phyloP scores from a whole-genome alignment of 1,140 invertebrate species.

The Pseudachorutes palmiensis region DNA sequence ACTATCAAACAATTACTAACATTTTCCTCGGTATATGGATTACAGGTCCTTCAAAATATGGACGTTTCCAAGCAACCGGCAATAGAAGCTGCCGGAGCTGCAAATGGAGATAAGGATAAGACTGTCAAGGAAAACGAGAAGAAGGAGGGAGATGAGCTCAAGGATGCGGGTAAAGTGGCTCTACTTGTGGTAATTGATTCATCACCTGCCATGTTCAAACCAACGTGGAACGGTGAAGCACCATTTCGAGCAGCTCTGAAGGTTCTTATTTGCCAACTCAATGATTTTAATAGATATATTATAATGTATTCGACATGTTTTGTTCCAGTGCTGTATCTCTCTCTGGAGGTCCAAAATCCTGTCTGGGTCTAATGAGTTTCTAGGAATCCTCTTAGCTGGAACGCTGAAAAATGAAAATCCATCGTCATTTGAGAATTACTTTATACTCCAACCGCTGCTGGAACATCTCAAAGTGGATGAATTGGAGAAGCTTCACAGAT shows the following conservation, averaged over 20 bases:
- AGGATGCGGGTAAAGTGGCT: background rate
- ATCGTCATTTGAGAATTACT: background rate
- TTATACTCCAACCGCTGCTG: background rate
- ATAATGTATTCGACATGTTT: background rate
- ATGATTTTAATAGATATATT: too few relatives aligned
- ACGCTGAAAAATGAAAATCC: background rate
- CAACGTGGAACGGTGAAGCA: background rate
- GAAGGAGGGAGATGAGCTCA: background rate
- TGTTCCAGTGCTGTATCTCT: background rate
- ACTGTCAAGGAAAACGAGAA: background rate
- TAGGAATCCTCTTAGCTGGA: background rate
- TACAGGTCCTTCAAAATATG: too few relatives aligned
- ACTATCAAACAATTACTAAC: too few relatives aligned
- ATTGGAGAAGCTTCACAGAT: background rate
- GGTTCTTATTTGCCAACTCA: background rate
- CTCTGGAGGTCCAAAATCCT: background rate
- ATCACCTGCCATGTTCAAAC: background rate
- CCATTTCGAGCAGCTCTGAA: background rate
- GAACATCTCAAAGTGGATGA: background rate
- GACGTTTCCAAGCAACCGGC: too few relatives aligned
- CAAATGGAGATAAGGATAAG: background rate
- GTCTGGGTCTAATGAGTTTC: background rate
- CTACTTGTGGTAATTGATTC: background rate
- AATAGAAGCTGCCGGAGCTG: too few relatives aligned
- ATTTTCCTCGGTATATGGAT: too few relatives aligned